These are phyloP conservation scores for Celastrina argiolus DNA, from an alignment of 2,888 invertebrate genomes.

Conservation along the genomic window DNA sequence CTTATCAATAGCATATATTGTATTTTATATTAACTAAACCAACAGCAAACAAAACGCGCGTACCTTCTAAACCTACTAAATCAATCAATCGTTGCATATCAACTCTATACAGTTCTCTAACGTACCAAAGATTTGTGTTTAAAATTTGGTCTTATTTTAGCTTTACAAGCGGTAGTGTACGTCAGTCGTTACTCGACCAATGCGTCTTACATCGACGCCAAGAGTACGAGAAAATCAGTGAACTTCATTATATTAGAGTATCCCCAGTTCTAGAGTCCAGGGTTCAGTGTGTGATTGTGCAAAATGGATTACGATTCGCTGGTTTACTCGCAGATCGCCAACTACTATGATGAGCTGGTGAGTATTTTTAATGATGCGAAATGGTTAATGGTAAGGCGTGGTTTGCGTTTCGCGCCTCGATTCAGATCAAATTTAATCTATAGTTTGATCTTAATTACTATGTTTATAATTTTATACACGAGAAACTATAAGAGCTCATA, in stretches of 20 bases:
- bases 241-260: constrained; percentile 34
- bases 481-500: no score
- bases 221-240: constrained; percentile 40
- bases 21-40: no score
- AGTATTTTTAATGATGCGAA: constrained; percentile 36
- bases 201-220: constrained; percentile 73
- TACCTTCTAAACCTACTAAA: background rate
- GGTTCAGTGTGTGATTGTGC: constrained; percentile 34
- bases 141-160: constrained; percentile 79
- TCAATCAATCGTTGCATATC: constrained; percentile 35
- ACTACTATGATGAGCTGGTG: constrained; percentile 81
- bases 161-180: constrained; percentile 75
- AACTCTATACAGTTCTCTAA: constrained; percentile 52
- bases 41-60: background rate
- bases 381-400: constrained; percentile 6
- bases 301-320: constrained; percentile 82
- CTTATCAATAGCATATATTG: no score
- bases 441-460: background rate
- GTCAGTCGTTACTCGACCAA: constrained; percentile 69
- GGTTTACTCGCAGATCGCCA: constrained; percentile 80
- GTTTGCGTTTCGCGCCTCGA: background rate
- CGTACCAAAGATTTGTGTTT: constrained; percentile 76
- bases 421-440: background rate
- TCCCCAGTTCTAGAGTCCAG: constrained; percentile 26
- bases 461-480: background rate